Base-by-base conservation (phyloP, 2,797 vertebrate genomes). In the Anabas testudineus region DNA sequence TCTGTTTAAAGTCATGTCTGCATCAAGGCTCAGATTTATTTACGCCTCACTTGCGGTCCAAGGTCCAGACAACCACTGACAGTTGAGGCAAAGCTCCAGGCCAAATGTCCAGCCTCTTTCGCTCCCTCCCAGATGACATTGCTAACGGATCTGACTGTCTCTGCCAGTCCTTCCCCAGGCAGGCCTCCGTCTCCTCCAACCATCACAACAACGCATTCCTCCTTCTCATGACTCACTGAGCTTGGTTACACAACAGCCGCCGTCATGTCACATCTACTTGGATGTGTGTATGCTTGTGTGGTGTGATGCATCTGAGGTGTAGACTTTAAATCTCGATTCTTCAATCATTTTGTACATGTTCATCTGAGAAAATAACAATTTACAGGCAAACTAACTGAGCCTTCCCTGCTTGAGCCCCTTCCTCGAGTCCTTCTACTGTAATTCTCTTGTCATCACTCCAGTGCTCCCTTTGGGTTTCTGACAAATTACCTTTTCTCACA, bases 171-270 rank as follows among this genome's bases (percentile, higher is more conserved):
- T 39, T 83, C 84, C 84, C 68, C 68, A 22, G 81, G 84, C 88
- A 39, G 74, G 16, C 82, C 57, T 74, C 77, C 67, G 78, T 80
- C 61, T 80, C 74, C 74, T 67, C 71, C 67, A 51, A 63, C 80
- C 83, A 84, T 87, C 86, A 84, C 81, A 86, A 79, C 83, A 80
- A 66, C 54, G 2, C 82, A 81, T 78, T 80, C 82, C 81, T 82
- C 82, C 84, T 65, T 72, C 78, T 80, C 80, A 81, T 92, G 92
- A 92, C 84, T 93, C 90, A 93, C 84, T 78, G 74, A 67, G 77
- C 74, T 67, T 73, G 58, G 85, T 91, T 91, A 92, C 84, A 88
- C 88, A 92, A 92, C 89, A 86, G 67, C 78, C 74, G 45, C 71
- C 53, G 71, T 90, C 88, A 88, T 85, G 84, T 75, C 60, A 47